Evolutionary conservation across 2,888 invertebrate genomes (phyloP).

Genomic region (Tanaodytes sp.): DNA sequence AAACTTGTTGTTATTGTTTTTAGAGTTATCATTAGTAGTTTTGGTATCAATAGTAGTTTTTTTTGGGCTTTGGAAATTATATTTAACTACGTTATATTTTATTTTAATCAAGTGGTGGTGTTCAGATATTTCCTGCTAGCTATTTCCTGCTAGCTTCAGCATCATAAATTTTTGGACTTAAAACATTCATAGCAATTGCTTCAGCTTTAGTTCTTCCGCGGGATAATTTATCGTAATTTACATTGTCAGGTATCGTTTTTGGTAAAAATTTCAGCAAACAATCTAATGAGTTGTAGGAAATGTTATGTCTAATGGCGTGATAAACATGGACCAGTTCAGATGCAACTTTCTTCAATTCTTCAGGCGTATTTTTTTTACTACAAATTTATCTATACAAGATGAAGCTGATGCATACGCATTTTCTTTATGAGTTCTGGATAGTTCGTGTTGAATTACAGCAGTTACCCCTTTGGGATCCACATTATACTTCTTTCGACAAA

Average conservation of each 20-base stretch:
- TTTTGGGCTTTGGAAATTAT: too few species aligned
- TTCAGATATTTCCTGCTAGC: too few species aligned
- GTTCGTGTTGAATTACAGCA: not conserved
- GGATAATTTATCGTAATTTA: not conserved
- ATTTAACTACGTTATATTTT: too few species aligned
- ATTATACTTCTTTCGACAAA: not conserved
- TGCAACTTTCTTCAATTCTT: not conserved
- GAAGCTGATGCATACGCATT: not conserved
- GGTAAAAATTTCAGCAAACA: not conserved
- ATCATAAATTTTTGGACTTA: constrained; percentile 1
- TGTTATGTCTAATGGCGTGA: not conserved
- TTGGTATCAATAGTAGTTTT: too few species aligned
- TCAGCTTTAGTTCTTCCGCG: not conserved
- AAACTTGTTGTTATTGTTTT: too few species aligned
- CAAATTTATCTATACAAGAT: not conserved
- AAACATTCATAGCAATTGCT: too few species aligned
- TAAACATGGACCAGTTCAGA: not conserved
- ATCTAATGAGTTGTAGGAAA: not conserved
- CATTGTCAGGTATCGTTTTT: not conserved
- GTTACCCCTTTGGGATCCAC: not conserved
- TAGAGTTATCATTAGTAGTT: too few species aligned
- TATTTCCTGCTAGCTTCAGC: too few species aligned
- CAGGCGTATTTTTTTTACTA: not conserved
- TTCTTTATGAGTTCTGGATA: not conserved
- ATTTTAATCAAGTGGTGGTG: too few species aligned